Evolutionary conservation across 2,797 vertebrate species (phyloP), one percentile per base, ranked within the genome.

Genomic region (Epinephelus coioides): DNA sequence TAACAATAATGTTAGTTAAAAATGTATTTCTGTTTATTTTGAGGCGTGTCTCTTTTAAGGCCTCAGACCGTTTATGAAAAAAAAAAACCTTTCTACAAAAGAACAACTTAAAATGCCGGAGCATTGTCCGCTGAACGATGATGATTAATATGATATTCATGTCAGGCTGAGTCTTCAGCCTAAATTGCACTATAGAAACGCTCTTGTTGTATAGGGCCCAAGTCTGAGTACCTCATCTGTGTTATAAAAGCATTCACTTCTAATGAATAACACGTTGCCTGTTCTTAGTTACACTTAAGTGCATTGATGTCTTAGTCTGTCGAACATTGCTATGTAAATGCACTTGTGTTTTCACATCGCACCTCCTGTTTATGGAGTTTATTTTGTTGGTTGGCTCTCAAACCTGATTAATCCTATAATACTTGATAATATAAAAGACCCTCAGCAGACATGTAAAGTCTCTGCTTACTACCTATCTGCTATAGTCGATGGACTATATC

Each of bases 111-210:
- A 84, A 84, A 80, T 68, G 62, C 65, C 59, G 51, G 79, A 82
- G 82, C 83, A 75, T 88, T 87, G 76, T 91, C 77, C 30, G 60
- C 85, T 79, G 69, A 86, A 76, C 59, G 3, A 79, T 78, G 73
- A 71, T 53, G 64, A 70, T 75, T 78, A 72, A 66, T 65, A 78
- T 71, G 51, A 81, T 83, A 82, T 76, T 66, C 59, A 84, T 49
- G 84, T 71, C 76, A 66, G 85, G 86, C 88, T 87, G 78, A 14
- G 18, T 74, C 66, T 76, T 59, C 67, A 78, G 92, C 79, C 88
- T 78, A 64, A 78, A 80, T 94, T 95, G 94, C 92, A 94, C 94
- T 94, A 94, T 89, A 88, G 82, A 85, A 88, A 86, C 12, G 87
- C 91, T 92, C 88, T 92, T 81, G 68, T 88, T 82, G 75, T 90